phyloP scores from a whole-genome alignment of 2,888 invertebrate genomes.

The Leptinotarsa tumamoca region DNA sequence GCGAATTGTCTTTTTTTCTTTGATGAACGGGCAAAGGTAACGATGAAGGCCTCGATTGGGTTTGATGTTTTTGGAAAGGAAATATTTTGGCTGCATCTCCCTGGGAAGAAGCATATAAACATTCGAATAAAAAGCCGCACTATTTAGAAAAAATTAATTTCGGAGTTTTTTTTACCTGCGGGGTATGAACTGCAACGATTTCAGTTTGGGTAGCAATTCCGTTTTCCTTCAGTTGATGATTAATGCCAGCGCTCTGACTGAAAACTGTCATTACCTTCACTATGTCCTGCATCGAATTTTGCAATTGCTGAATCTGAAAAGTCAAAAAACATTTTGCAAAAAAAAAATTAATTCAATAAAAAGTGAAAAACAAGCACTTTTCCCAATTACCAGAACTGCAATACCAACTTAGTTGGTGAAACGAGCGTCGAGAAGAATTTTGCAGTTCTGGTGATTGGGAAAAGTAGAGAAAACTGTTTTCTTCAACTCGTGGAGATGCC shows the following conservation, averaged over 20 bases:
- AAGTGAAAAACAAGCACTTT: neutral
- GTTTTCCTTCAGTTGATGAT: constrained; percentile 61
- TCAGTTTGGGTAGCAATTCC: constrained; percentile 83
- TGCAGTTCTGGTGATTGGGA: too few species aligned
- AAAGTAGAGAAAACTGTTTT: too few species aligned
- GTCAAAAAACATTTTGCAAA: neutral
- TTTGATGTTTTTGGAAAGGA: constrained; percentile 61
- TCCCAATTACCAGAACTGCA: too few species aligned
- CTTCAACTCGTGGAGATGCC: too few species aligned
- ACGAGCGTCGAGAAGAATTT: too few species aligned
- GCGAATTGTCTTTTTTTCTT: constrained; percentile 56
- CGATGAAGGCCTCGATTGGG: constrained; percentile 63
- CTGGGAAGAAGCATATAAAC: constrained; percentile 46
- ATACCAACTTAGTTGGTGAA: too few species aligned
- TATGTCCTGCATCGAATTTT: constrained; percentile 83
- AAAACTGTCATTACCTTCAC: constrained; percentile 76
- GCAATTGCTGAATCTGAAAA: constrained; percentile 79
- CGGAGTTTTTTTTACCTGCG: constrained; percentile 69
- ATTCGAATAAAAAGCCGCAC: neutral
- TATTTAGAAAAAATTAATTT: neutral
- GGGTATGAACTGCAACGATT: constrained; percentile 82
- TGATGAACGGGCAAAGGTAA: constrained; percentile 63
- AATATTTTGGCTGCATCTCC: constrained; percentile 64
- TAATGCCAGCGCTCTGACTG: constrained; percentile 59
- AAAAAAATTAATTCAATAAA: too few species aligned